A percentile compares a stretch with the other conserved stretches of the same genome.
Conservation (phyloP, 1,140 invertebrate species). For the Lamellibrachia luymesi region DNA sequence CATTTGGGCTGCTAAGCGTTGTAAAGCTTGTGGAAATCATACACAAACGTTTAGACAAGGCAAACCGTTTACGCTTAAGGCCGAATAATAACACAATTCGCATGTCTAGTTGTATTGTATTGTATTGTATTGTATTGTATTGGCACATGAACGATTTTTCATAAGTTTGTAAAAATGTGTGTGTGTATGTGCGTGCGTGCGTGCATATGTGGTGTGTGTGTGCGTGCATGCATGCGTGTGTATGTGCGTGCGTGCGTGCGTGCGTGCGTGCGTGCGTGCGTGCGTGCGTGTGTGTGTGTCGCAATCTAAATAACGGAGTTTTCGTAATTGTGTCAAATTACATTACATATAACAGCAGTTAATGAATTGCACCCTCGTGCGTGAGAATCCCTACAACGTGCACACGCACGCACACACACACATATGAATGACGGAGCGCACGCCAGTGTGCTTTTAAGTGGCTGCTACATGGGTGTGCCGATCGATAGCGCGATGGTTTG, state of each 20-base stretch:
- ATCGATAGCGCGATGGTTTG: neutral
- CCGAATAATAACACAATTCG: no score
- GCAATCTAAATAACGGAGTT: neutral
- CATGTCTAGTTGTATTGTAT: no score
- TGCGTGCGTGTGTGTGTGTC: no score
- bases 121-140: no score
- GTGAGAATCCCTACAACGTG: neutral
- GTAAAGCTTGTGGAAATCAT: neutral
- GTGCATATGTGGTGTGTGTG: no score
- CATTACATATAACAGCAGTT: neutral
- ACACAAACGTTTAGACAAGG: neutral
- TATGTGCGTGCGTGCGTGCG: no score
- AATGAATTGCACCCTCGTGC: neutral
- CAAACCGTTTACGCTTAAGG: neutral
- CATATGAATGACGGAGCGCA: neutral
- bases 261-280: no score
- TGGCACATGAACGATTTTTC: no score
- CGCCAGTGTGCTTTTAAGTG: neutral
- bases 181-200: no score
- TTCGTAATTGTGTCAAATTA: neutral
- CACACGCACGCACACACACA: neutral
- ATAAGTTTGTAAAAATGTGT: no score
- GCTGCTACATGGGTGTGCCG: neutral
- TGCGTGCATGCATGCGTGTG: no score
- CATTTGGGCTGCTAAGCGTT: neutral